phyloP scores from a whole-genome alignment of 2,113 vertebrate species.

The Oriolus oriolus region DNA sequence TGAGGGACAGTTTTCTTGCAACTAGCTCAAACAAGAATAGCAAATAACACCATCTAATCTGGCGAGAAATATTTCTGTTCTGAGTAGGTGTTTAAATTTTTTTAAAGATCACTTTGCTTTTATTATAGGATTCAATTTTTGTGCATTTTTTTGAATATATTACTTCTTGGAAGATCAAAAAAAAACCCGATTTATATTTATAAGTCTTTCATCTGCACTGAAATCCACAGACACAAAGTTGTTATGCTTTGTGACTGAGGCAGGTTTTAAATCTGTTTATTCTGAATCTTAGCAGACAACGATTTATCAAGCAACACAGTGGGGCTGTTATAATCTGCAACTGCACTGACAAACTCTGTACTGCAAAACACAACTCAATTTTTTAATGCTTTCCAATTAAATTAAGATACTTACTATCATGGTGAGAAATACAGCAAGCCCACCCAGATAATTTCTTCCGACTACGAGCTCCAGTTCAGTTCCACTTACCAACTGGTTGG shows the following conservation, averaged over 20 bases:
- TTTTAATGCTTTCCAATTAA: background rate
- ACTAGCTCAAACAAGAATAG: background rate
- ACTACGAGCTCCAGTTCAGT: background rate
- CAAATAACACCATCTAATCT: background rate
- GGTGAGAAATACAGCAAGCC: background rate
- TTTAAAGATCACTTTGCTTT: background rate
- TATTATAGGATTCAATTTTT: background rate
- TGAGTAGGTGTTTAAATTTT: background rate
- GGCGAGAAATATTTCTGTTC: conserved; percentile 1
- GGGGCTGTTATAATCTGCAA: background rate
- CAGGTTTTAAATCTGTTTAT: background rate
- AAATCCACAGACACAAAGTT: background rate
- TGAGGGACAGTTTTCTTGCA: background rate
- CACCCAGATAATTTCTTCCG: background rate
- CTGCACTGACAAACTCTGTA: background rate
- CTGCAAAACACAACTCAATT: background rate
- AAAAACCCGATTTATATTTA: background rate
- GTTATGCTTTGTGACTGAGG: background rate
- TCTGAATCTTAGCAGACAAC: background rate
- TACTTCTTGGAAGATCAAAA: background rate
- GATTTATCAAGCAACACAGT: background rate
- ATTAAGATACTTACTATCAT: background rate
- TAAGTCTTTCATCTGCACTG: background rate
- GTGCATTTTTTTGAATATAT: background rate
- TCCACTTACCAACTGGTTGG: background rate